Evolutionary conservation across 2,888 invertebrate species (phyloP).

Genomic region (Metellina segmentata): DNA sequence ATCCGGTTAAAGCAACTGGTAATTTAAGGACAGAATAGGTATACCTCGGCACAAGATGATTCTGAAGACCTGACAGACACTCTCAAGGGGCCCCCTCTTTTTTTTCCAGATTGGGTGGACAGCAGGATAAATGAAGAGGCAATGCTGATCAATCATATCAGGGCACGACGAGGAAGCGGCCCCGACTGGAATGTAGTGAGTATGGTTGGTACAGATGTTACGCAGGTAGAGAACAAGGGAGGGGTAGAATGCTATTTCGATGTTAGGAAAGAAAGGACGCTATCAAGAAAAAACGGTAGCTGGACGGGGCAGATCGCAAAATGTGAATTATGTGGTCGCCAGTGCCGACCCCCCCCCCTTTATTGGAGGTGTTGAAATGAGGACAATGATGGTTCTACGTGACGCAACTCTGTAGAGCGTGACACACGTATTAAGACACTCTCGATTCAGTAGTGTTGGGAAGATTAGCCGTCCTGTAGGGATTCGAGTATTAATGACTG

Average conservation of each 20-base stretch:
- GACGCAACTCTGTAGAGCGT: not conserved
- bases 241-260: not conserved
- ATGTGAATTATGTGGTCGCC: constrained; percentile 1
- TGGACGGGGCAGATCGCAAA: not conserved
- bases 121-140: constrained; percentile 74
- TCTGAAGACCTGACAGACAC: constrained; percentile 37
- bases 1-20: constrained; percentile 55
- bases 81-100: constrained; percentile 29
- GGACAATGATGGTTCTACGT: not conserved
- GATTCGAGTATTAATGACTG: not conserved
- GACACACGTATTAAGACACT: not conserved
- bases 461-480: not conserved
- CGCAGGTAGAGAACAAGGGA: not conserved
- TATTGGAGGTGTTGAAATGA: constrained; percentile 1
- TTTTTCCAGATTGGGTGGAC: constrained; percentile 61
- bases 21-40: constrained; percentile 61
- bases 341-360: not conserved
- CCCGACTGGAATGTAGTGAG: constrained; percentile 33
- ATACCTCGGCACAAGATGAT: constrained; percentile 5
- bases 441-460: not conserved
- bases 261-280: constrained; percentile 42
- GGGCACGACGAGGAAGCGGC: constrained; percentile 36
- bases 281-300: constrained; percentile 36
- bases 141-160: constrained; percentile 70
- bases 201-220: constrained; percentile 35